These are phyloP conservation scores for Carlito syrichta DNA, from an alignment of 2,113 vertebrate genomes.

Conservation along the genomic window DNA sequence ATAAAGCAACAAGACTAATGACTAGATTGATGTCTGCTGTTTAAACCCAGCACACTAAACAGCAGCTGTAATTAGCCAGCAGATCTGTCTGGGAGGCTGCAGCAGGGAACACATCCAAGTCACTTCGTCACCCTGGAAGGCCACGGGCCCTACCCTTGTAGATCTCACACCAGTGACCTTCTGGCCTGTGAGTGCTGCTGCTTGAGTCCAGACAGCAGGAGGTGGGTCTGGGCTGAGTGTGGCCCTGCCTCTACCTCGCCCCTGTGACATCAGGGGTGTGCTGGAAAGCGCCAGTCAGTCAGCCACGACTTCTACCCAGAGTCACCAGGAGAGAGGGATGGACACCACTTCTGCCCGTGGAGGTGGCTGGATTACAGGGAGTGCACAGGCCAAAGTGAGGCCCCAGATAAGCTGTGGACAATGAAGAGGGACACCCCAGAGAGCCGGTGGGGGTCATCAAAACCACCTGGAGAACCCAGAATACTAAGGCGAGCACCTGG, in stretches of 20 bases:
- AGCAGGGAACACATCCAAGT: conserved; percentile 59
- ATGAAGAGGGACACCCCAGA: background rate
- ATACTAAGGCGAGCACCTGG: background rate
- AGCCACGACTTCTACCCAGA: background rate
- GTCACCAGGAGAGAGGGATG: background rate
- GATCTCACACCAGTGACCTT: conserved; percentile 18
- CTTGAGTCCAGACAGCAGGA: background rate
- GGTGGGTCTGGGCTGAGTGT: background rate
- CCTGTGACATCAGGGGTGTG: background rate
- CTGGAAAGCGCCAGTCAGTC: background rate
- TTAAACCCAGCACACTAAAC: conserved; percentile 71
- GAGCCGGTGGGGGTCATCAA: background rate
- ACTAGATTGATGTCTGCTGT: conserved; percentile 75
- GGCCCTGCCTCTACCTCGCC: background rate
- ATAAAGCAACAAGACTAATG: conserved; percentile 74
- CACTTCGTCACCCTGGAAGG: conserved; percentile 48
- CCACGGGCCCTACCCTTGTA: background rate
- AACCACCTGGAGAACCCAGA: background rate
- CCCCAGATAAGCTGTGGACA: background rate
- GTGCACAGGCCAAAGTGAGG: background rate
- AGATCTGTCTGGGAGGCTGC: conserved; percentile 75
- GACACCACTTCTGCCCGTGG: background rate
- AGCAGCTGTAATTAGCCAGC: conserved; percentile 73
- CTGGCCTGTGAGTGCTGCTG: background rate
- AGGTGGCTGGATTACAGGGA: background rate